phyloP scores from a whole-genome alignment of 2,113 vertebrate species.

The Chionomys nivalis region DNA sequence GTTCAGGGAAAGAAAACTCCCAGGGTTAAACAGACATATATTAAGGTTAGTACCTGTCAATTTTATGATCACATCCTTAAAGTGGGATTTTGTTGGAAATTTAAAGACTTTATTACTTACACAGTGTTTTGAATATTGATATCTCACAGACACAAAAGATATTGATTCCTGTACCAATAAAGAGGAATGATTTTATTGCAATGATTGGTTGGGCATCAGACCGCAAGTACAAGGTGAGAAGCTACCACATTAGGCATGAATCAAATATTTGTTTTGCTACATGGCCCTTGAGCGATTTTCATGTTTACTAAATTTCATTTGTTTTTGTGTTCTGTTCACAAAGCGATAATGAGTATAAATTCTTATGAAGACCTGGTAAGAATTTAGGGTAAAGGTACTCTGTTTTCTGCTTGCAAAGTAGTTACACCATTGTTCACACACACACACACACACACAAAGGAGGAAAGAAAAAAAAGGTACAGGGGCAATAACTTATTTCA shows the following conservation, averaged over 20 bases:
- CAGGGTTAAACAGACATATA: slow-evolving; percentile 43
- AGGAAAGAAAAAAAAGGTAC: background rate
- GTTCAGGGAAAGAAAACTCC: slow-evolving; percentile 38
- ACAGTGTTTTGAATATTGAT: background rate
- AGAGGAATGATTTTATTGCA: background rate
- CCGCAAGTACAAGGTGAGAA: background rate
- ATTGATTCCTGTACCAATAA: background rate
- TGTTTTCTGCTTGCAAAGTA: slow-evolving; percentile 16
- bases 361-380: background rate
- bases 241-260: too few relatives aligned
- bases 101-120: slow-evolving; percentile 21
- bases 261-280: slow-evolving; percentile 5
- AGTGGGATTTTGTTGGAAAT: background rate
- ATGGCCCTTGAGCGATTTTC: background rate
- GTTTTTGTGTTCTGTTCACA: background rate
- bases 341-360: background rate
- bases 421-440: background rate
- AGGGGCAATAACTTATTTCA: background rate
- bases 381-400: background rate
- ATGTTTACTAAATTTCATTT: background rate
- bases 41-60: slow-evolving; percentile 54
- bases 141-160: background rate
- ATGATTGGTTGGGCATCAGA: background rate
- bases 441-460: background rate
- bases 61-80: slow-evolving; percentile 47